Evolutionary conservation across 1,140 invertebrate genomes (phyloP).

Genomic region (Condylostylus longicornis): DNA sequence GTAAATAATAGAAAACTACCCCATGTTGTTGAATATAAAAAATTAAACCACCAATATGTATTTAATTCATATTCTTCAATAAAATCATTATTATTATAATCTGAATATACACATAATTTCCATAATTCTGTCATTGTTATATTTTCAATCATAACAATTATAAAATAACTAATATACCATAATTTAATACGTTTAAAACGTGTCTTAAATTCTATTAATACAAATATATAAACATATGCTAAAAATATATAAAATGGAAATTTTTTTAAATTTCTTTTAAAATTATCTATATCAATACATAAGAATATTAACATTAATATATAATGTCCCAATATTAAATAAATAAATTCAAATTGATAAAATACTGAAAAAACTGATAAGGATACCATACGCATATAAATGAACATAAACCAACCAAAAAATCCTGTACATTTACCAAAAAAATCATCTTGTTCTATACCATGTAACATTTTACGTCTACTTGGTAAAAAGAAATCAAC

Average conservation of each 20-base stretch:
- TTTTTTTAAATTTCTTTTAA: constrained; percentile 36
- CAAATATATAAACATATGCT: constrained; percentile 53
- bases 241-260: constrained; percentile 44
- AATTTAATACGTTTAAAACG: constrained; percentile 51
- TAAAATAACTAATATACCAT: constrained; percentile 48
- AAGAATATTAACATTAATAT: constrained; percentile 40
- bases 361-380: constrained; percentile 53
- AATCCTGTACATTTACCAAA: constrained; percentile 47
- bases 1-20: too few relatives aligned
- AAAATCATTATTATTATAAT: constrained; percentile 42
- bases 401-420: constrained; percentile 55
- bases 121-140: constrained; percentile 45
- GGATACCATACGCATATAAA: constrained; percentile 48
- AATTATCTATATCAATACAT: constrained; percentile 39
- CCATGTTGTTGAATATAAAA: too few relatives aligned
- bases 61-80: constrained; percentile 33
- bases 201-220: constrained; percentile 57
- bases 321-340: constrained; percentile 42
- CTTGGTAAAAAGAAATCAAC: constrained; percentile 30
- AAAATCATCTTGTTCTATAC: constrained; percentile 51
- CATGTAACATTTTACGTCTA: constrained; percentile 32
- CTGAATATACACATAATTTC: constrained; percentile 44
- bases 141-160: constrained; percentile 48
- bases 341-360: constrained; percentile 41
- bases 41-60: constrained; percentile 39